Evolutionary conservation across 2,113 vertebrate genomes (phyloP).

Genomic region (Lycocorax pyrrhopterus): DNA sequence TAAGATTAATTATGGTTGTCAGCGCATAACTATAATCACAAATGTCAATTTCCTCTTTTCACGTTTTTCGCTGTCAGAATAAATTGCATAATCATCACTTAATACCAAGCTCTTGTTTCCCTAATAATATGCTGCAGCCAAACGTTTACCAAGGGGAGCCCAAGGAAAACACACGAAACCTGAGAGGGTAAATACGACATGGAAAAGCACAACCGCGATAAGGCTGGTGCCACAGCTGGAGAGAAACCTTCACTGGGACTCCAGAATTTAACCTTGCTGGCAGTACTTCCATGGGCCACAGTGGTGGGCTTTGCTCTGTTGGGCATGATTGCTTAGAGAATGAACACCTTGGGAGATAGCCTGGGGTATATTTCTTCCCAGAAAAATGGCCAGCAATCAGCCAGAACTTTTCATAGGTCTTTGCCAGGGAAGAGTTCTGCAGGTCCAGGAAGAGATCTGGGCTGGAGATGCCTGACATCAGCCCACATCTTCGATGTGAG

Average conservation of each 20-base stretch:
- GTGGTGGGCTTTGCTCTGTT: accelerated
- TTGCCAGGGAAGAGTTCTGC: neutral
- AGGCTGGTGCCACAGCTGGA: neutral
- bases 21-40: constrained; percentile 61
- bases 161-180: constrained; percentile 36
- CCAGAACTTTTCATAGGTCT: neutral
- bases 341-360: neutral
- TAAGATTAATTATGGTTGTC: constrained; percentile 68
- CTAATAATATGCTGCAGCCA: constrained; percentile 43
- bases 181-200: neutral
- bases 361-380: neutral
- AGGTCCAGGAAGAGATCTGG: accelerated
- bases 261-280: neutral
- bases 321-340: neutral
- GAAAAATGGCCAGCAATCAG: neutral
- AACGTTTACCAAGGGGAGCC: constrained; percentile 48
- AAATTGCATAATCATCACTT: constrained; percentile 69
- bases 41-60: constrained; percentile 65
- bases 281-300: neutral
- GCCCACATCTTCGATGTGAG: accelerated
- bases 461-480: neutral
- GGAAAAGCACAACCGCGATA: accelerated
- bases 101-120: constrained; percentile 59
- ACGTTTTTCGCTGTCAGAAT: constrained; percentile 56
- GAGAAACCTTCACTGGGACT: neutral